Percentiles rank a stretch among this genome's conserved stretches.
Evolutionary conservation across 2,797 vertebrate species (phyloP).

Genomic region (Brachyalestes nurse): DNA sequence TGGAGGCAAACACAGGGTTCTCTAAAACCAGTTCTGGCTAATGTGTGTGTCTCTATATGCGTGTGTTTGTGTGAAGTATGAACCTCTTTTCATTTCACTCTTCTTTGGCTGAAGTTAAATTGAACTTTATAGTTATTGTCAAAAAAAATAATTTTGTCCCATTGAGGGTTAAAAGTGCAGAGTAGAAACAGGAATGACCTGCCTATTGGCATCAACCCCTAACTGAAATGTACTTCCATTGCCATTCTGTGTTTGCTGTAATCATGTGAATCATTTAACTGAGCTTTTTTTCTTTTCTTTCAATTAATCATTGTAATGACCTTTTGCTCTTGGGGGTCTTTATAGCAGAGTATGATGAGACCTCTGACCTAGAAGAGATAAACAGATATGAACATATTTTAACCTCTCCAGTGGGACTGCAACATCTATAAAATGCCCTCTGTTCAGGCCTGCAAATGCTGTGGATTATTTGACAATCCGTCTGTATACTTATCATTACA

Average conservation of each 20-base stretch:
- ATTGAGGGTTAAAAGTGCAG: conserved; percentile 4
- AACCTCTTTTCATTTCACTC: conserved; percentile 80
- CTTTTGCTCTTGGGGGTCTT: neutral
- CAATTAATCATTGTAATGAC: neutral
- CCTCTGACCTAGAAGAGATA: neutral
- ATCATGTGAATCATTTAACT: neutral
- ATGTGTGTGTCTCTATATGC: conserved; percentile 76
- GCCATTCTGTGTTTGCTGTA: neutral
- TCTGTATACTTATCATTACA: no score
- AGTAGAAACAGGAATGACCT: neutral
- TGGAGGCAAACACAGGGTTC: conserved; percentile 79
- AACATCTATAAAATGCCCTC: neutral
- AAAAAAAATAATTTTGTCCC: conserved; percentile 5
- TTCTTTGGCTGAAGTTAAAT: conserved; percentile 59
- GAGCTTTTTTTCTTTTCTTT: neutral
- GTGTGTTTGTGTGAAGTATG: conserved; percentile 78
- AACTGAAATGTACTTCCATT: neutral
- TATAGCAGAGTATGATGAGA: neutral
- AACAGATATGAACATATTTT: neutral
- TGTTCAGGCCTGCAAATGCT: neutral
- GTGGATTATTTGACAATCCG: neutral
- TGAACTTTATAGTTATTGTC: conserved; percentile 29
- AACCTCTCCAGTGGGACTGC: neutral
- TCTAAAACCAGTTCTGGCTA: conserved; percentile 85
- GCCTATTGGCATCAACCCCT: neutral